Conservation (phyloP, 1,140 invertebrate species). For the Meloidogyne chitwoodi region DNA sequence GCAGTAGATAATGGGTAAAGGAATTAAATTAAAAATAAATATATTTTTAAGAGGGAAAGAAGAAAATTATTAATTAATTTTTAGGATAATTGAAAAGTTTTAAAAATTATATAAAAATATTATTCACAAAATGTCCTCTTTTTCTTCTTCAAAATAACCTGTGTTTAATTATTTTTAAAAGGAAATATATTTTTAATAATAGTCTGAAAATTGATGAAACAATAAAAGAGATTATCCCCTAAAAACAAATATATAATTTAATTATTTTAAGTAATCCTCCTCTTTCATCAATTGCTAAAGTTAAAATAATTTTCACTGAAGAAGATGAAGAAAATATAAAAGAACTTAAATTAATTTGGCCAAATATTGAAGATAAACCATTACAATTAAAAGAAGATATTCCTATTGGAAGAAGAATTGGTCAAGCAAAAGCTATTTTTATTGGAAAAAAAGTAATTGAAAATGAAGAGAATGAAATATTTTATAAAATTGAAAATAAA, state of each 20-base stretch:
- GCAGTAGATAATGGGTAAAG: constrained; percentile 22
- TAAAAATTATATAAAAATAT: too few species aligned
- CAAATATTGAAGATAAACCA: background rate
- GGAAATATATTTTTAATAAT: too few species aligned
- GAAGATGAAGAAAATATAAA: background rate
- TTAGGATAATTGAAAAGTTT: too few species aligned
- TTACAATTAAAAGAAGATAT: constrained; percentile 1
- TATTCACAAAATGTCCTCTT: too few species aligned
- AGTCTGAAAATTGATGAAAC: too few species aligned
- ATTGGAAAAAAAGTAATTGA: background rate
- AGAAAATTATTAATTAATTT: too few species aligned
- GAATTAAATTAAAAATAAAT: background rate
- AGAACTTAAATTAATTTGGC: background rate
- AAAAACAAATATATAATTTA: too few species aligned
- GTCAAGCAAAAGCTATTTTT: background rate
- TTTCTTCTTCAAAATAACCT: too few species aligned
- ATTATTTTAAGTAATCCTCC: background rate
- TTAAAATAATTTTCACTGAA: background rate
- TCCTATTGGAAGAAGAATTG: constrained; percentile 9
- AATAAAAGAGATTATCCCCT: too few species aligned
- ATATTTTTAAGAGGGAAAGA: too few species aligned
- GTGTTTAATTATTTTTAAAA: too few species aligned
- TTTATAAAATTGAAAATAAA: constrained; percentile 3
- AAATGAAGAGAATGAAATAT: constrained; percentile 1
- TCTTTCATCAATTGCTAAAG: background rate